phyloP scores from a whole-genome alignment of 2,113 vertebrate genomes.

The Cathartes aura region DNA sequence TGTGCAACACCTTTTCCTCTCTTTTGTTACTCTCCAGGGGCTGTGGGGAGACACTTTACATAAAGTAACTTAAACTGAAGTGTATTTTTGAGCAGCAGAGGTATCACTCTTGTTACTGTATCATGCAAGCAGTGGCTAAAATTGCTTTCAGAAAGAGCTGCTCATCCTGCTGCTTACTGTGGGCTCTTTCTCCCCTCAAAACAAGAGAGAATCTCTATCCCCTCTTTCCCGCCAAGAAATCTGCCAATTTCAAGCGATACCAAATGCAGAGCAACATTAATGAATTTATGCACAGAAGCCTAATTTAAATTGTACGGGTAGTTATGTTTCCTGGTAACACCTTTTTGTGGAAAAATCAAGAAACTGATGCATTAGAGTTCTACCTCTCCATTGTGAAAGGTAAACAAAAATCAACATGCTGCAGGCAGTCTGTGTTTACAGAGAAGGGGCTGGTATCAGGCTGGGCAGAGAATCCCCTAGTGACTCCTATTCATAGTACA shows the following conservation, averaged over 20 bases:
- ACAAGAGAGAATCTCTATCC: neutral
- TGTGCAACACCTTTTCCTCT: neutral
- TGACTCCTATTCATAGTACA: neutral
- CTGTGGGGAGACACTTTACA: neutral
- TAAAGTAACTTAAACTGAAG: neutral
- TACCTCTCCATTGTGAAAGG: neutral
- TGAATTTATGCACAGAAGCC: neutral
- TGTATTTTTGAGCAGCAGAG: neutral
- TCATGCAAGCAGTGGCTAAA: neutral
- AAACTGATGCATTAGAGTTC: neutral
- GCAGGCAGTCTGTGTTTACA: neutral
- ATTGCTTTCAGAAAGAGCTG: neutral
- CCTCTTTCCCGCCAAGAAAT: neutral
- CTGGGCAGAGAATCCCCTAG: neutral
- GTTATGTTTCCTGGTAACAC: neutral
- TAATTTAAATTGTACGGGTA: neutral
- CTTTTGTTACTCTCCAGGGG: neutral
- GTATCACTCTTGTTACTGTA: neutral
- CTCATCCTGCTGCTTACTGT: neutral
- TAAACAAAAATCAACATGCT: conserved; percentile 1
- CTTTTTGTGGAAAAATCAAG: neutral
- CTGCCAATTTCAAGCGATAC: neutral
- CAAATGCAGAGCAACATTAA: neutral
- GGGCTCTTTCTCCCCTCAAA: neutral
- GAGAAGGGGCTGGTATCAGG: neutral